Conservation (phyloP, 2,113 vertebrate species). For the Procavia capensis region DNA sequence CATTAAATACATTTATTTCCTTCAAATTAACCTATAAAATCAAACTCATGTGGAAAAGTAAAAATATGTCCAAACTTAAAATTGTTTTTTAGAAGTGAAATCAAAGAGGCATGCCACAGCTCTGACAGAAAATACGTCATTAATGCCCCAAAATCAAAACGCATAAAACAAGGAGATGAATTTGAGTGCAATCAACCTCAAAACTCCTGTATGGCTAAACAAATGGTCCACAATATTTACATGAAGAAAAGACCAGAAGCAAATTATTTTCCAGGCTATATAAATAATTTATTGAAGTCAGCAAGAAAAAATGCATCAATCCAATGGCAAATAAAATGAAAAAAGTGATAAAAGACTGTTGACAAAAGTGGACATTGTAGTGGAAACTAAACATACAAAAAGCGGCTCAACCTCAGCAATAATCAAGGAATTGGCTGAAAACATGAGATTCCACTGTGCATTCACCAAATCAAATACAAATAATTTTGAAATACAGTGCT, state of each 20-base stretch:
- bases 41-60: neutral
- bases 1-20: neutral
- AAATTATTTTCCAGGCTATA: neutral
- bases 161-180: neutral
- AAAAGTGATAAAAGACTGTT: neutral
- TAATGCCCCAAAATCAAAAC: neutral
- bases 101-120: too few species aligned
- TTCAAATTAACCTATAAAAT: neutral
- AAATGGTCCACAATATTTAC: neutral
- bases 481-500: neutral
- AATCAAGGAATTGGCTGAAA: neutral
- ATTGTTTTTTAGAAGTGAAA: slow-evolving; percentile 18
- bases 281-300: neutral
- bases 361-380: neutral
- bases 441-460: neutral
- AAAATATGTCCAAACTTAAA: neutral
- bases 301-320: neutral
- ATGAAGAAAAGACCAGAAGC: neutral
- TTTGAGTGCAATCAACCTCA: neutral
- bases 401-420: neutral
- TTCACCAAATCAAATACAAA: neutral
- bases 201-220: neutral
- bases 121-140: neutral
- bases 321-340: neutral
- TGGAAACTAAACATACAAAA: neutral